These are phyloP conservation scores for Tragelaphus strepsiceros DNA, from an alignment of 2,113 vertebrate genomes.

Conservation along the genomic window DNA sequence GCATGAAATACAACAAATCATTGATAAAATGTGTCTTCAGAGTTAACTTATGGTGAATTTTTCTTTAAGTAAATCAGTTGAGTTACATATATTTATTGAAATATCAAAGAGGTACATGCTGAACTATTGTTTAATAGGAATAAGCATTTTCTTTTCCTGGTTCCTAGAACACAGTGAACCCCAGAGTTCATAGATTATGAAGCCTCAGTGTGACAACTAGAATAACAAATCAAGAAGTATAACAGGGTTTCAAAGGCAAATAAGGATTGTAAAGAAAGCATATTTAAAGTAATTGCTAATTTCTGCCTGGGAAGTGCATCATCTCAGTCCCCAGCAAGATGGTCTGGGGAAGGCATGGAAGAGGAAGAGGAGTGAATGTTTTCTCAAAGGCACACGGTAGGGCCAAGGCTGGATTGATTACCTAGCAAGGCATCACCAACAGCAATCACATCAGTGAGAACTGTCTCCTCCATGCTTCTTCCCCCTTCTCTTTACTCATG, in stretches of 20 bases:
- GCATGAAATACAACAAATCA: neutral
- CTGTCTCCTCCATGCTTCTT: accelerated
- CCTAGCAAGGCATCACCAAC: neutral
- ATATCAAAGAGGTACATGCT: neutral
- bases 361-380: neutral
- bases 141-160: neutral
- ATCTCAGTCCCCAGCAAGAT: neutral
- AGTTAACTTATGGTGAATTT: neutral
- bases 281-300: neutral
- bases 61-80: neutral
- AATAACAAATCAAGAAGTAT: neutral
- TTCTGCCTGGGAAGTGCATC: neutral
- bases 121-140: neutral
- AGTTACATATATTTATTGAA: neutral
- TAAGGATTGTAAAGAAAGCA: neutral
- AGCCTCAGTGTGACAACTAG: neutral
- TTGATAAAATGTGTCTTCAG: neutral
- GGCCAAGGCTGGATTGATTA: neutral
- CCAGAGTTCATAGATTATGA: neutral
- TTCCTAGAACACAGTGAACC: neutral
- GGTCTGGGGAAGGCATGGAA: neutral
- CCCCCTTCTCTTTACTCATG: neutral
- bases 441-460: neutral
- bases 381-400: neutral
- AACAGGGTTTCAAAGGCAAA: neutral